Base-by-base conservation (phyloP, 2,888 invertebrate species). In the Drosophila mettleri region DNA sequence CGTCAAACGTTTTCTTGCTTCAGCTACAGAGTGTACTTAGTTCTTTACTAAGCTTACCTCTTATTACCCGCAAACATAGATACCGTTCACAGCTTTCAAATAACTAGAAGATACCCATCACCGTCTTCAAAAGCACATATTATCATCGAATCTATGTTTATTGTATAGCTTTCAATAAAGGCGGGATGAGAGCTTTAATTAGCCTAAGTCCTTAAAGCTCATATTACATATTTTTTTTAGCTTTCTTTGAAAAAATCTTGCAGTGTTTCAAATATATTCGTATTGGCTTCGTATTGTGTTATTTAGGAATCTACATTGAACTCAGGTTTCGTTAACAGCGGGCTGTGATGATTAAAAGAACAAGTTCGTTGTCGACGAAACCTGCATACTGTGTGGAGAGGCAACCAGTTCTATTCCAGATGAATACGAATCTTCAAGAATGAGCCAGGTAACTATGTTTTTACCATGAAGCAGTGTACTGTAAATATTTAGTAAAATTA, bases 321-420 rank as follows among this genome's bases (percentile, higher is more conserved):
- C 95, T 94, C 96, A 95, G 96, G 97, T 96, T 96, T 97, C 96
- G 95, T 93, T 96, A 94, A 94, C 94, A 94, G 94, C 95, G 94
- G 95, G 94, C 96, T 96, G 95, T 95, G 93, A 92, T 82, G 89
- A 91, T 63, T 24, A 24, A 43, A 57, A 10, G 7, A 93, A 74
- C 86, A 71, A 96, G 97, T 97, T 97, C 97, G 97, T 97, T 97
- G 97, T 97, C 97, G 96, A 97, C 97, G 97, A 97, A 97, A 97
- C 97, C 96, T 97, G 97, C 96, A 97, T 95, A 95, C 95, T 95
- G 95, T 95, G 94, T 93, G 94, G 80, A 70, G 78, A 60, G 78
- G 66, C 91, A 82, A 67, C 73, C 16, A 34, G 12, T 24, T 20
- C 5, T 2, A 20, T 22, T 29, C 8, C 16, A 22, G 8, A 14